Evolutionary conservation across 2,888 invertebrate genomes (phyloP).

Genomic region (Lasioglossum oenotherae): DNA sequence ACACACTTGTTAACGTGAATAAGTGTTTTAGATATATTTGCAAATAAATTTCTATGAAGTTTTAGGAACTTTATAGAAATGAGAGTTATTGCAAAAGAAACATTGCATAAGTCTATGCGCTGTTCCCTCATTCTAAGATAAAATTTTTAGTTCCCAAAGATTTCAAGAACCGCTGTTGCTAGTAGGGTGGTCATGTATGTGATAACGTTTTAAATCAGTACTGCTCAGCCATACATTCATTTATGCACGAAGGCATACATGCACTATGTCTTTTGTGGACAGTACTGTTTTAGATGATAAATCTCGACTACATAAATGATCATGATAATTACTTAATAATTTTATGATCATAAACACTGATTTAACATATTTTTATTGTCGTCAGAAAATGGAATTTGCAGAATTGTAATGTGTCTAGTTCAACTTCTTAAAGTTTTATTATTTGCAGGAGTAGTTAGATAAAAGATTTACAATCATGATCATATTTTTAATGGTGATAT

Average conservation of each 20-base stretch:
- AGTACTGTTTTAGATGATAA: conserved; percentile 11
- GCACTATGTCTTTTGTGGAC: neutral
- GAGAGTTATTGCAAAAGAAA: conserved; percentile 5
- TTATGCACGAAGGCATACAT: neutral
- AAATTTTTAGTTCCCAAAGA: conserved; percentile 31
- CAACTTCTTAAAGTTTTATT: neutral
- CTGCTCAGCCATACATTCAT: neutral
- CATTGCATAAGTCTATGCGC: conserved; percentile 15
- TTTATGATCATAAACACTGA: neutral
- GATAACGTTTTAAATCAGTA: conserved; percentile 15
- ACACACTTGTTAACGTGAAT: neutral
- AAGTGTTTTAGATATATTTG: conserved; percentile 31
- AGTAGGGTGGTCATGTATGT: conserved; percentile 33
- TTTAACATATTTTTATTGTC: neutral
- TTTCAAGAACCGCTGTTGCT: conserved; percentile 11
- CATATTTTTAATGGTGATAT: conserved; percentile 18
- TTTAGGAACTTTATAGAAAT: conserved; percentile 23
- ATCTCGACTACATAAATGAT: conserved; percentile 19
- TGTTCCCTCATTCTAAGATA: conserved; percentile 17
- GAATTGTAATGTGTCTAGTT: neutral
- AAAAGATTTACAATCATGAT: neutral
- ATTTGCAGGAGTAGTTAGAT: neutral
- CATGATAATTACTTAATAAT: neutral
- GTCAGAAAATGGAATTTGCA: conserved; percentile 6
- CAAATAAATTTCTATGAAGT: conserved; percentile 25